These are phyloP conservation scores for Oxyscelio sp. DNA, from an alignment of 2,888 invertebrate genomes.

Conservation along the genomic window DNA sequence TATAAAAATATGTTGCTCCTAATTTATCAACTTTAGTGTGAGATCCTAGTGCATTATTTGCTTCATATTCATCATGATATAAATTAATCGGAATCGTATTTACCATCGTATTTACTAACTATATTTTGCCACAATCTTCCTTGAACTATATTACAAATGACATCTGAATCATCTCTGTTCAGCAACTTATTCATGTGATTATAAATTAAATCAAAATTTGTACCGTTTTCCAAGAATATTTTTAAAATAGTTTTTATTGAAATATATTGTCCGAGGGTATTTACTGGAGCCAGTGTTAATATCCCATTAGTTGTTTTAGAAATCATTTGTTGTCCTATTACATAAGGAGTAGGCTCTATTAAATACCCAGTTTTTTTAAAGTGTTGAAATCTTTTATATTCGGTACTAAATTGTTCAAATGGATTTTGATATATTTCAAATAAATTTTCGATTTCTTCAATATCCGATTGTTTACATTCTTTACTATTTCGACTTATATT, in stretches of 20 bases:
- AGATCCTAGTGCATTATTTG: slow-evolving; percentile 58
- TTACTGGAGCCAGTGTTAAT: too few relatives aligned
- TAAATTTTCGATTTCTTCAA: too few relatives aligned
- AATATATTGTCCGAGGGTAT: too few relatives aligned
- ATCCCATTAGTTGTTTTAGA: too few relatives aligned
- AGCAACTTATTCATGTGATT: not conserved
- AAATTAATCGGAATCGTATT: slow-evolving; percentile 51
- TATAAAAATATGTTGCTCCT: slow-evolving; percentile 50
- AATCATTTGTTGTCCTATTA: too few relatives aligned
- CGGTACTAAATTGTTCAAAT: too few relatives aligned
- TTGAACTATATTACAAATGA: slow-evolving; percentile 16
- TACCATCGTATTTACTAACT: slow-evolving; percentile 1
- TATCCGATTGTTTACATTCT: too few relatives aligned
- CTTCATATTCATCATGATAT: slow-evolving; percentile 50
- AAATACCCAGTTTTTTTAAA: too few relatives aligned
- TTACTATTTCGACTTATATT: too few relatives aligned
- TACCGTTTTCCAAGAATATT: not conserved
- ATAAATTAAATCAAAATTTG: not conserved
- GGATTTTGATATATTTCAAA: too few relatives aligned
- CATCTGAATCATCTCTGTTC: not conserved
- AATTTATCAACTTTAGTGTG: slow-evolving; percentile 51
- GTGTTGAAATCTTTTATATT: too few relatives aligned
- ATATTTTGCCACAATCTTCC: slow-evolving; percentile 1
- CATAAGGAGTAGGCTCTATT: too few relatives aligned
- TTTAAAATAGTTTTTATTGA: not conserved